Evolutionary conservation across 2,113 vertebrate genomes (phyloP).

Genomic region (Thomomys bottae): DNA sequence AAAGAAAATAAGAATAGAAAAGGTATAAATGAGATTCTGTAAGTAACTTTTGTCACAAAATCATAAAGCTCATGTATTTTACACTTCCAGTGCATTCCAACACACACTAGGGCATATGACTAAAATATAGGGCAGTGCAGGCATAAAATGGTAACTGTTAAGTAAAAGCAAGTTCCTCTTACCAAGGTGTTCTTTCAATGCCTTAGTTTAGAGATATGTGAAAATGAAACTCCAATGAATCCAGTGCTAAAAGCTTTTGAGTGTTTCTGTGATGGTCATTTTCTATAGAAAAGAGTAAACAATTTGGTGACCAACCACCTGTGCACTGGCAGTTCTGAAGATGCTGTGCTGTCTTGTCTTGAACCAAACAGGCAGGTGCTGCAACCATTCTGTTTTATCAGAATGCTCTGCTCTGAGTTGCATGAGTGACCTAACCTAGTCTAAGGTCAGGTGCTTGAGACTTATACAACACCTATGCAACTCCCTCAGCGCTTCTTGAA

Average conservation of each 20-base stretch:
- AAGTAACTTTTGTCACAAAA: neutral
- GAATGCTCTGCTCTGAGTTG: neutral
- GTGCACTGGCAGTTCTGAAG: neutral
- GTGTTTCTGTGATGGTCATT: neutral
- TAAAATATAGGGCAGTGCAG: neutral
- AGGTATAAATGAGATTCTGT: neutral
- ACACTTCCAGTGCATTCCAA: neutral
- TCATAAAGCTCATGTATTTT: neutral
- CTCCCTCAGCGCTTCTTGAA: neutral
- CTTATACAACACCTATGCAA: neutral
- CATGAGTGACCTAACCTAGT: neutral
- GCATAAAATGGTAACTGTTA: neutral
- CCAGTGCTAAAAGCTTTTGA: neutral
- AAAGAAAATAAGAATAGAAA: no score
- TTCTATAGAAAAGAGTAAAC: neutral
- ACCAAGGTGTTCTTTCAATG: neutral
- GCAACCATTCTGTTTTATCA: neutral
- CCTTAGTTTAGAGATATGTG: neutral
- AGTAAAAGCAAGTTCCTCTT: neutral
- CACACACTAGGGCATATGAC: neutral
- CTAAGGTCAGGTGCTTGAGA: neutral
- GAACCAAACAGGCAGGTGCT: neutral
- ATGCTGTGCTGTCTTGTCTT: neutral
- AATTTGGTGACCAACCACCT: neutral
- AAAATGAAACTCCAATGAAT: slow-evolving; percentile 4